Base-by-base conservation (phyloP, 2,797 vertebrate genomes). In the Gymnopithys bicolor region DNA sequence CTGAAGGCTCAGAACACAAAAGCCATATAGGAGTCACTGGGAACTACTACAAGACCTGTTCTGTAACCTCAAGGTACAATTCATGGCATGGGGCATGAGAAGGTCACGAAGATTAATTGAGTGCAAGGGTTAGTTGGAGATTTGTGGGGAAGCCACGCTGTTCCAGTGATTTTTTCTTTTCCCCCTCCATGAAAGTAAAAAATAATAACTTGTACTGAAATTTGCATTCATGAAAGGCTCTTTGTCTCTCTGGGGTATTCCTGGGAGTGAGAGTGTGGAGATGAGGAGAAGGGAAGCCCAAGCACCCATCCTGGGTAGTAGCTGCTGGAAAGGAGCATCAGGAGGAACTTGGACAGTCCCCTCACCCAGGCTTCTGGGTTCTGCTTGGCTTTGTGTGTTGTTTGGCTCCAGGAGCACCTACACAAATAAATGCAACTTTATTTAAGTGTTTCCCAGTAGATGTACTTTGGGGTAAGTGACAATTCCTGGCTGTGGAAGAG, bases 51-150 rank as follows among this genome's bases (percentile, higher is more conserved):
- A 0, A 88, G 81, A 76, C 90, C 84, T 66, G 16, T 86, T 91
- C 88, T 49, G 60, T 87, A 71, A 96, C 93, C 95, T 96, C 87
- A 67, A 96, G 89, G 93, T 95, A 94, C 81, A 90, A 94, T 83
- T 94, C 96, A 91, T 59, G 92, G 87, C 85, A 93, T 0, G 7
- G 90, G 81, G 76, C 92, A 83, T 81, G 46, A 92, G 83, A 52
- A 96, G 87, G 87, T 94, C 93, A 80, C 0, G 0, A 88, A 89
- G 94, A 96, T 94, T 95, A 97, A 97, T 94, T 94, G 93, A 95
- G 94, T 92, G 87, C 96, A 97, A 96, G 94, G 90, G 90, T 96
- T 97, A 94, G 76, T 88, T 96, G 91, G 92, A 97, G 93, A 95
- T 97, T 84, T 96, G 92, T 78, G 86, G 68, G 81, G 64, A 91